Percentiles rank a stretch among this genome's conserved stretches.
These are phyloP conservation scores for Lycocerus yunnanus DNA, from an alignment of 2,888 invertebrate species.

Conservation along the genomic window DNA sequence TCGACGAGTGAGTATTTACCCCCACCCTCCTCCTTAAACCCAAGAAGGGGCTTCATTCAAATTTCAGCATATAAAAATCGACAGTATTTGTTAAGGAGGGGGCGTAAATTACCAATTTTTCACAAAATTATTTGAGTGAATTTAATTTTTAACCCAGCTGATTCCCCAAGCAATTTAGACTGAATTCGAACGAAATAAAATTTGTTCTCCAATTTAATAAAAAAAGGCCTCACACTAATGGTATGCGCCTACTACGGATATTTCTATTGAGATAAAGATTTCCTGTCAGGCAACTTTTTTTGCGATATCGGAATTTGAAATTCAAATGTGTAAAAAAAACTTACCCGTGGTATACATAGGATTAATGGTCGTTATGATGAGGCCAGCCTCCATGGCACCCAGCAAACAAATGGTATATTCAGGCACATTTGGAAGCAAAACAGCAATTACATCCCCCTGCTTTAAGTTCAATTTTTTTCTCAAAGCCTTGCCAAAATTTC, in stretches of 20 bases:
- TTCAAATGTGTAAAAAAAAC: neutral
- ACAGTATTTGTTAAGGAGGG: too few species aligned
- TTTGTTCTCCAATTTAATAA: too few species aligned
- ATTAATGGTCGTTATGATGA: constrained; percentile 73
- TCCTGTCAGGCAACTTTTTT: neutral
- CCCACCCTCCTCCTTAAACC: too few species aligned
- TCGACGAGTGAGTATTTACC: too few species aligned
- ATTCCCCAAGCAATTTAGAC: too few species aligned
- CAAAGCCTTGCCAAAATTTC: constrained; percentile 61
- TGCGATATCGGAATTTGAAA: neutral
- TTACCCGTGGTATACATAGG: constrained; percentile 65
- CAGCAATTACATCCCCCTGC: constrained; percentile 69
- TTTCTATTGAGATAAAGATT: neutral
- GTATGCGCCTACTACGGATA: too few species aligned
- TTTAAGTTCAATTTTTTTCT: constrained; percentile 67
- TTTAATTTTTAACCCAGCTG: too few species aligned
- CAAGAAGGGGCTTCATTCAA: too few species aligned
- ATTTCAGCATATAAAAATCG: too few species aligned
- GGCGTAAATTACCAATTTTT: too few species aligned
- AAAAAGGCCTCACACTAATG: neutral
- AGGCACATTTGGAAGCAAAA: constrained; percentile 77
- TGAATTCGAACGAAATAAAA: too few species aligned
- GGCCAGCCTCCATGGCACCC: constrained; percentile 72
- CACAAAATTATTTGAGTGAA: too few species aligned
- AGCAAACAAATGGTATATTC: constrained; percentile 71